phyloP scores from a whole-genome alignment of 2,888 invertebrate genomes.

The Cabera pusaria region DNA sequence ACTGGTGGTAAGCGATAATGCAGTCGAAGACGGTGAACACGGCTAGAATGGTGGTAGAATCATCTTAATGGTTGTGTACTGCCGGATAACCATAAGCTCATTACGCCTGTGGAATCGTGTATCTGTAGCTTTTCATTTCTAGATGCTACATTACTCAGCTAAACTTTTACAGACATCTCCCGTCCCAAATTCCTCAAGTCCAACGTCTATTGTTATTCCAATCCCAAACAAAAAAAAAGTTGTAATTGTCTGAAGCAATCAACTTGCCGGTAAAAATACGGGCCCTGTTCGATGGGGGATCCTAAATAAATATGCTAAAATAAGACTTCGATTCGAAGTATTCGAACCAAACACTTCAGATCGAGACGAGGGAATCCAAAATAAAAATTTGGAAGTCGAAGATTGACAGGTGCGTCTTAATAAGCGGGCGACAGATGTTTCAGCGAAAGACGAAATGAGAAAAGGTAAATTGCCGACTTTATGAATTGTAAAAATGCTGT shows the following conservation, averaged over 20 bases:
- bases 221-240: slow-evolving; percentile 27
- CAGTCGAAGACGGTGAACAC: no score
- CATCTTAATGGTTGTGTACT: no score
- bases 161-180: no score
- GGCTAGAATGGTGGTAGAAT: no score
- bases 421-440: slow-evolving; percentile 75
- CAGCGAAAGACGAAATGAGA: slow-evolving; percentile 63
- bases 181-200: no score
- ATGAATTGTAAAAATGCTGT: slow-evolving; percentile 42
- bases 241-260: slow-evolving; percentile 53
- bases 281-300: slow-evolving; percentile 39
- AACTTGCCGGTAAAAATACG: slow-evolving; percentile 56
- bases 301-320: slow-evolving; percentile 72
- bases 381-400: slow-evolving; percentile 69
- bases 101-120: no score
- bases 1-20: no score
- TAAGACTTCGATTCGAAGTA: slow-evolving; percentile 53
- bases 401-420: slow-evolving; percentile 84
- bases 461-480: slow-evolving; percentile 74
- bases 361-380: slow-evolving; percentile 62
- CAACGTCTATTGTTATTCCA: slow-evolving; percentile 26
- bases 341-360: slow-evolving; percentile 49
- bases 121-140: no score
- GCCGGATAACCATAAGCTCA: no score
- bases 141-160: no score